phyloP scores from a whole-genome alignment of 2,113 vertebrate species.

The Cinclus cinclus region DNA sequence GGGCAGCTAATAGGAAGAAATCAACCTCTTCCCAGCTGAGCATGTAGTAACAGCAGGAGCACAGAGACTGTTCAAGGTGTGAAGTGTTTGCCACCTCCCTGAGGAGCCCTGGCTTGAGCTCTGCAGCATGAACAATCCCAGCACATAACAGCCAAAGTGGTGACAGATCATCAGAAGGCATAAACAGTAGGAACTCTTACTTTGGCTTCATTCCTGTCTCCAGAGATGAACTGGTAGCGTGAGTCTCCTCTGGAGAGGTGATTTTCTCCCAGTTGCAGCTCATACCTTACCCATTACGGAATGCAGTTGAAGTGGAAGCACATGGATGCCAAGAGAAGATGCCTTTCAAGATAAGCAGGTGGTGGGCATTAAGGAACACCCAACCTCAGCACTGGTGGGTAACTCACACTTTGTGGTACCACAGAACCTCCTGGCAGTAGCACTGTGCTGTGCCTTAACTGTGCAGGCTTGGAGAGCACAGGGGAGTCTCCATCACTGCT shows the following conservation, averaged over 20 bases:
- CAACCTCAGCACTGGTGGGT: neutral
- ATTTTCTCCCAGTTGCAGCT: neutral
- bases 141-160: neutral
- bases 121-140: neutral
- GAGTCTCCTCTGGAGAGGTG: neutral
- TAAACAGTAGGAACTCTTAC: neutral
- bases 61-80: neutral
- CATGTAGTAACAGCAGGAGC: neutral
- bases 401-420: neutral
- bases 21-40: neutral
- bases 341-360: neutral
- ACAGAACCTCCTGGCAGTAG: neutral
- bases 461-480: neutral
- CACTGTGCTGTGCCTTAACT: neutral
- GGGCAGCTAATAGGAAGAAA: neutral
- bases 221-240: neutral
- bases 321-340: neutral
- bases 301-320: neutral
- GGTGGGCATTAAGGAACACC: neutral
- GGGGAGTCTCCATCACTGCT: neutral
- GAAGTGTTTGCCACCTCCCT: neutral
- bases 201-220: neutral
- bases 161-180: neutral
- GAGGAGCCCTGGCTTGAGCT: neutral
- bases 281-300: neutral